These are phyloP conservation scores for Hormiphora californensis DNA, from an alignment of 37 sponge, comb jelly and placozoan genomes.

Conservation along the genomic window DNA sequence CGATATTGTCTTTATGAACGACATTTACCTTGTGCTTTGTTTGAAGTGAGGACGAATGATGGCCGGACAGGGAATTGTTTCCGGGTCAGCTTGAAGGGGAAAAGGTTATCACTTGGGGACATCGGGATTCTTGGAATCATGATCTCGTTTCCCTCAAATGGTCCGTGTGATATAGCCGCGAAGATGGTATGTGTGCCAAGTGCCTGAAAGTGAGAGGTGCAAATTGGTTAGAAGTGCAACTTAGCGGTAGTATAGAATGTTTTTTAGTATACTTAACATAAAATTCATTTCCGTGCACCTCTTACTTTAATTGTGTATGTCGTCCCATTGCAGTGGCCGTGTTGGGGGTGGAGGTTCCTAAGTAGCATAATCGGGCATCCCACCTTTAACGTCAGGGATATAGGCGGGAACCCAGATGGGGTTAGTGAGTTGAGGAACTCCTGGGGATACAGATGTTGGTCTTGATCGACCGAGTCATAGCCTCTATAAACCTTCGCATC, in stretches of 20 bases:
- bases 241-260: too few species aligned
- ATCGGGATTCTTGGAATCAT: background rate
- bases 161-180: background rate
- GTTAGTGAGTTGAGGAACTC: background rate
- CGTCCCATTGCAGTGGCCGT: background rate
- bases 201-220: too few species aligned
- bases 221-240: too few species aligned
- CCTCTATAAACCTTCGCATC: too few species aligned
- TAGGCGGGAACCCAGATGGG: background rate
- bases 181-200: background rate
- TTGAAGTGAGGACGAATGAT: background rate
- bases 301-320: background rate
- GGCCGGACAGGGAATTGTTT: constrained; percentile 9
- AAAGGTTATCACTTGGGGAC: background rate
- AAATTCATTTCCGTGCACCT: too few species aligned
- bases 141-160: background rate
- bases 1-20: too few species aligned
- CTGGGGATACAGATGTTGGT: background rate
- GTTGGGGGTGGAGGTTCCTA: background rate
- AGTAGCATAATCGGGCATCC: background rate
- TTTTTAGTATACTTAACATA: too few species aligned
- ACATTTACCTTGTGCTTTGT: constrained; percentile 41
- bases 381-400: background rate
- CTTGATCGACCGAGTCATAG: too few species aligned
- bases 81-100: background rate